These are phyloP conservation scores for Phyllotis vaccarum DNA, from an alignment of 2,797 vertebrate genomes.

Conservation along the genomic window DNA sequence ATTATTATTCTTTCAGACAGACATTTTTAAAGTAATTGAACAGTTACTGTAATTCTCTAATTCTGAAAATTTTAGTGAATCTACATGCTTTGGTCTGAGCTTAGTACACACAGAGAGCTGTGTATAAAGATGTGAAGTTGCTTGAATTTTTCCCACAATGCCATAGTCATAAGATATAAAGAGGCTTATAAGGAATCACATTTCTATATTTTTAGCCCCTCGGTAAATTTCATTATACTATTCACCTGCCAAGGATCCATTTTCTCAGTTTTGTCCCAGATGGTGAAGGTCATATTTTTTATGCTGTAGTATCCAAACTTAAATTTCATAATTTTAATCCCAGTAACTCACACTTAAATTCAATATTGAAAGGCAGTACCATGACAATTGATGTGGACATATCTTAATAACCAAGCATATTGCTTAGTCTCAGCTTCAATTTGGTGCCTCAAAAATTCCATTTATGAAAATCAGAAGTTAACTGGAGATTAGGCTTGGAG, in stretches of 20 bases:
- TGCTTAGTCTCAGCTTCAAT: slow-evolving; percentile 83
- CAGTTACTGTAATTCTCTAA: slow-evolving; percentile 67
- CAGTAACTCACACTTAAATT: slow-evolving; percentile 60
- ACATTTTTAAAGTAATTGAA: background rate
- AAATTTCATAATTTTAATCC: background rate
- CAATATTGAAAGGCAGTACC: slow-evolving; percentile 76
- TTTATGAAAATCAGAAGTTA: slow-evolving; percentile 84
- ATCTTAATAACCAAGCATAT: slow-evolving; percentile 81
- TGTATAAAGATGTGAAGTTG: slow-evolving; percentile 14
- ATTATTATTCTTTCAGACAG: background rate
- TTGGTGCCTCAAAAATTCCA: slow-evolving; percentile 80
- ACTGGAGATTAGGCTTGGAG: slow-evolving; percentile 80
- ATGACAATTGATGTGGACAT: slow-evolving; percentile 79
- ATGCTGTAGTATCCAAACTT: background rate
- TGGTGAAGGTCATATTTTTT: background rate
- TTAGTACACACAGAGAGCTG: background rate
- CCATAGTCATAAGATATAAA: slow-evolving; percentile 21
- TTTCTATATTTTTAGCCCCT: slow-evolving; percentile 35
- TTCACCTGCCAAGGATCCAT: background rate
- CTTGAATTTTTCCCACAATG: slow-evolving; percentile 38
- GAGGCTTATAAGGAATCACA: slow-evolving; percentile 52
- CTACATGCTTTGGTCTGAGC: background rate
- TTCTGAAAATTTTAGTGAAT: slow-evolving; percentile 50
- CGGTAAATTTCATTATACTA: background rate
- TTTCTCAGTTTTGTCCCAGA: background rate